phyloP scores from a whole-genome alignment of 2,888 invertebrate species.

The Hylaea fasciaria region DNA sequence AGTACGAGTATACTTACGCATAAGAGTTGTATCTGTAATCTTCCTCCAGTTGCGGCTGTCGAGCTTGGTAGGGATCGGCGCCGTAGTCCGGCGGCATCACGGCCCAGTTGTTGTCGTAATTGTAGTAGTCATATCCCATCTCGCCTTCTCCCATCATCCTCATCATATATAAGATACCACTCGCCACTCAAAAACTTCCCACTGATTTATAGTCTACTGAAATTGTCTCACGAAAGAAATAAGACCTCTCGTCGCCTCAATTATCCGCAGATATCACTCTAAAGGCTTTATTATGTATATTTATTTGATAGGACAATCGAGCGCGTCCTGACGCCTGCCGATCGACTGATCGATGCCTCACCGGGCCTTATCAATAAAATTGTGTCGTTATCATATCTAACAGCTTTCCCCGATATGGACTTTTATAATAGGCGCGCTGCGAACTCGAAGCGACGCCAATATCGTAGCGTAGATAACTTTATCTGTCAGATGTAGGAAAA shows the following conservation, averaged over 20 bases:
- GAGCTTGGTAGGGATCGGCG: constrained; percentile 75
- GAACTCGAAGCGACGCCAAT: constrained; percentile 64
- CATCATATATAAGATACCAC: constrained; percentile 73
- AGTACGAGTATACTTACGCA: constrained; percentile 78
- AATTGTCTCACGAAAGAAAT: constrained; percentile 28
- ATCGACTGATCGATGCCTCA: constrained; percentile 81
- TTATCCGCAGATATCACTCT: constrained; percentile 54
- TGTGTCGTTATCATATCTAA: constrained; percentile 82
- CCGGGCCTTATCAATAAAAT: constrained; percentile 81
- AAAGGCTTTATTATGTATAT: constrained; percentile 42
- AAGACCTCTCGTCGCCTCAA: constrained; percentile 46
- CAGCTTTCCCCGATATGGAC: constrained; percentile 78
- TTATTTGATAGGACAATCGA: constrained; percentile 48
- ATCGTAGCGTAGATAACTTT: constrained; percentile 69
- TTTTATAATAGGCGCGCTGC: constrained; percentile 70
- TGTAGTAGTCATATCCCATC: constrained; percentile 84
- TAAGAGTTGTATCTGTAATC: constrained; percentile 87
- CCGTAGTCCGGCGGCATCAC: constrained; percentile 89
- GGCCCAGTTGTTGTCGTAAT: constrained; percentile 88
- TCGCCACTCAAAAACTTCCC: constrained; percentile 31
- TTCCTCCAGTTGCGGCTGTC: constrained; percentile 83
- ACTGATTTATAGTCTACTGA: constrained; percentile 23
- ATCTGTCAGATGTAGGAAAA: constrained; percentile 69
- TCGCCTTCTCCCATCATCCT: constrained; percentile 85
- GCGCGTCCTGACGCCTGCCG: constrained; percentile 57